A percentile compares a stretch with the other conserved stretches of the same genome.
Evolutionary conservation across 2,113 vertebrate genomes (phyloP).

Genomic region (Mionectes macconnelli): DNA sequence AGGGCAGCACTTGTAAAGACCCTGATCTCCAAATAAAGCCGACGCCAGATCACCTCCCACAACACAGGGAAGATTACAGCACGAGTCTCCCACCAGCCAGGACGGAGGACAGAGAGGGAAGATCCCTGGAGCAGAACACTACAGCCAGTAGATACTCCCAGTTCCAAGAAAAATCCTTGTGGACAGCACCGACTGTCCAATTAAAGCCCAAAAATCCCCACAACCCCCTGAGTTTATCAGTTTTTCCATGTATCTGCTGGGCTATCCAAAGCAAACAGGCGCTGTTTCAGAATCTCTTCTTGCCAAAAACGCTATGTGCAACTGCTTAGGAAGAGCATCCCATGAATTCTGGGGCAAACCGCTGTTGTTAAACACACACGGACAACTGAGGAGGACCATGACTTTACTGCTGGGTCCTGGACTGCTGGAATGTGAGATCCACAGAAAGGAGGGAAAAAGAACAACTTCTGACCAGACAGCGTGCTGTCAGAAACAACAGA

Average conservation of each 20-base stretch:
- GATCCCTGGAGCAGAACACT: background rate
- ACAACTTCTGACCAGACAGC: background rate
- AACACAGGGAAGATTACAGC: background rate
- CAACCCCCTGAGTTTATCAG: rapidly evolving
- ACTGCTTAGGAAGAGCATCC: background rate
- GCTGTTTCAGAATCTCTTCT: background rate
- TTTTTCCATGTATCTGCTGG: background rate
- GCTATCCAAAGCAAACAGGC: background rate
- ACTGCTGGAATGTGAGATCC: rapidly evolving
- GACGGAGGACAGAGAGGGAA: background rate
- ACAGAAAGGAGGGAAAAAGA: background rate
- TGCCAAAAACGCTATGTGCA: rapidly evolving
- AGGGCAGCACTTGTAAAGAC: background rate
- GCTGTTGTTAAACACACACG: rapidly evolving
- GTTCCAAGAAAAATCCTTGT: background rate
- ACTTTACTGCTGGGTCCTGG: background rate
- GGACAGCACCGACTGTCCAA: background rate
- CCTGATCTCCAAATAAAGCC: background rate
- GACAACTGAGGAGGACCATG: background rate
- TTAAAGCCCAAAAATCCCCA: background rate
- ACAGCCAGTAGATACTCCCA: background rate
- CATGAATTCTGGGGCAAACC: rapidly evolving
- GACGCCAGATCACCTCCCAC: background rate
- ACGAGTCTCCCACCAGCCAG: rapidly evolving
- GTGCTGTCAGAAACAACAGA: background rate